Evolutionary conservation across 2,113 vertebrate species (phyloP), one percentile per base, ranked within the genome.

Genomic region (Meleagris gallopavo): DNA sequence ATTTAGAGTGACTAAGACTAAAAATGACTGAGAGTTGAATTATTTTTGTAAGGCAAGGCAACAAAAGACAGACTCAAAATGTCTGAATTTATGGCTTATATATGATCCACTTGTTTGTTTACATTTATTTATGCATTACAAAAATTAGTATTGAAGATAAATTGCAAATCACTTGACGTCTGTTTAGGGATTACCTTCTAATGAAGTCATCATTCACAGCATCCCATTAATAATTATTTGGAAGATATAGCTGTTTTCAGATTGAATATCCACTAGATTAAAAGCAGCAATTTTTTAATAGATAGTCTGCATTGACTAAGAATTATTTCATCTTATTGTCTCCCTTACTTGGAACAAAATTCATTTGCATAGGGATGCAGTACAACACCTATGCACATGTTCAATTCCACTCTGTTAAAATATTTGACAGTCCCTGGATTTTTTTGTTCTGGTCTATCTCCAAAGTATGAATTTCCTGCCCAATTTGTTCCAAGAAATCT

Each of bases 41-140:
- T 93, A 95, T 83, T 79, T 90, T 67, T 90, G 67, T 73, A 79
- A 78, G 50, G 74, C 48, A 91, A 91, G 41, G 81, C 79, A 96
- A 91, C 81, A 89, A 89, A 94, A 95, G 64, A 32, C 32, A 90
- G 83, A 81, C 66, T 74, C 76, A 67, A 95, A 95, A 95, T 83
- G 86, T 57, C 89, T 86, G 86, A 97, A 86, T 93, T 85, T 93
- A 91, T 65, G 77, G 15, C 52, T 91, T 75, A 81, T 91, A 58
- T 32, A 72, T 72, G 88, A 90, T 80, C 82, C 55, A 66, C 94
- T 88, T 87, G 43, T 85, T 94, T 70, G 22, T 58, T 94, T 70
- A 88, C 50, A 89, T 67, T 64, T 82, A 95, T 75, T 95, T 95
- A 88, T 81, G 73, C 46, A 48, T 90, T 94, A 75, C 38, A 82